Conservation (phyloP, 37 sponge, comb jelly and placozoan genomes). For the Tethya wilhelma region DNA sequence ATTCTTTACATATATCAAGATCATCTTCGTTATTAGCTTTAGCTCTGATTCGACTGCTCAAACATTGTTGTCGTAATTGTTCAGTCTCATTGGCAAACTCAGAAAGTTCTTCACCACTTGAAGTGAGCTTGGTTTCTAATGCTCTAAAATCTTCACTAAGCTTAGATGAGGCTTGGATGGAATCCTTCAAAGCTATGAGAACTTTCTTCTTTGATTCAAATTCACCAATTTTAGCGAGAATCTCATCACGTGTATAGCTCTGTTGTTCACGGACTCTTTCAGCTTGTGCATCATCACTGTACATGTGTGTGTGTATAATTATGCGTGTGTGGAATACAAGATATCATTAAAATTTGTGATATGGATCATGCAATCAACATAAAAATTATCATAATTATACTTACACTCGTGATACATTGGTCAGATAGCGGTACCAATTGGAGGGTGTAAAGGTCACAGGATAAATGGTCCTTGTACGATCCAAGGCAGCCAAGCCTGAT, state of each 20-base stretch:
- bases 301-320: too few relatives aligned
- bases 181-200: slow-evolving; percentile 6
- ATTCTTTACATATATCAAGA: not conserved
- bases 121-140: not conserved
- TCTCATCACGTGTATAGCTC: slow-evolving; percentile 32
- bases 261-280: not conserved
- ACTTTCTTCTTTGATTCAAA: slow-evolving; percentile 8
- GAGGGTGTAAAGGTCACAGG: slow-evolving; percentile 49
- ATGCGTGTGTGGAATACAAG: too few relatives aligned
- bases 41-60: slow-evolving; percentile 1
- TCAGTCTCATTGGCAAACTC: slow-evolving; percentile 1
- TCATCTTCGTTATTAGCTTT: not conserved
- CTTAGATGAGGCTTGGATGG: not conserved
- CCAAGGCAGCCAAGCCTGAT: slow-evolving; percentile 40
- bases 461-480: slow-evolving; percentile 57
- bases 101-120: not conserved
- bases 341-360: too few relatives aligned
- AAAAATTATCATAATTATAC: not conserved
- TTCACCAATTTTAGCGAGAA: slow-evolving; percentile 9
- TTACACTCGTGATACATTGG: slow-evolving; percentile 27
- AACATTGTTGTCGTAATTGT: not conserved
- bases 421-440: slow-evolving; percentile 61
- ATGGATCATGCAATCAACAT: too few relatives aligned
- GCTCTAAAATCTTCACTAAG: not conserved
- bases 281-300: slow-evolving; percentile 17